phyloP scores from a whole-genome alignment of 2,888 invertebrate species.

The Cheiracanthium punctorium region DNA sequence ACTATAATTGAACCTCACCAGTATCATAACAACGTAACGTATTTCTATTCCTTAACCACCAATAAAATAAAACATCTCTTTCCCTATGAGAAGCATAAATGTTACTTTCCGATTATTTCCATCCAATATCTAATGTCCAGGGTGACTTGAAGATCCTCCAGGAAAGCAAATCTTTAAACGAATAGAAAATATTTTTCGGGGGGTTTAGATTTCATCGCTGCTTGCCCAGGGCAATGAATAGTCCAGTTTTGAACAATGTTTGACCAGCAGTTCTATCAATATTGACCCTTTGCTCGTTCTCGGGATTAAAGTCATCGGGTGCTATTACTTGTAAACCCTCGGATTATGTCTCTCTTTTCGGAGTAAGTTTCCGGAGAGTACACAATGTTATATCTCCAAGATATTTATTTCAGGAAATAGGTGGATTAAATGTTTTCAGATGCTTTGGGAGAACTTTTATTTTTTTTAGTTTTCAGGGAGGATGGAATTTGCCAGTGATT shows the following conservation, averaged over 20 bases:
- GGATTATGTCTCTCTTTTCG: conserved; percentile 47
- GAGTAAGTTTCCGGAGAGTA: background rate
- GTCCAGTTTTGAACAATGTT: conserved; percentile 8
- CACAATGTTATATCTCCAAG: too few relatives aligned
- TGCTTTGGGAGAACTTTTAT: too few relatives aligned
- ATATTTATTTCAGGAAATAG: too few relatives aligned
- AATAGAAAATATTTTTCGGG: conserved; percentile 2
- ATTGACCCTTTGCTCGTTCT: conserved; percentile 46
- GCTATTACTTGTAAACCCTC: conserved; percentile 40
- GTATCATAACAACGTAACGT: too few relatives aligned
- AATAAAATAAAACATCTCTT: too few relatives aligned
- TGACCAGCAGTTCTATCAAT: conserved; percentile 12
- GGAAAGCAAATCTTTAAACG: background rate
- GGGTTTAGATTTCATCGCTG: background rate
- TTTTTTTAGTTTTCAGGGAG: too few relatives aligned
- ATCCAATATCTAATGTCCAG: background rate
- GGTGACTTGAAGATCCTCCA: background rate
- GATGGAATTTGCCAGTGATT: too few relatives aligned
- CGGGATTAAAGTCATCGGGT: conserved; percentile 55
- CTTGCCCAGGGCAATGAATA: background rate
- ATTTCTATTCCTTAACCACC: too few relatives aligned
- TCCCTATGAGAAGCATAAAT: too few relatives aligned
- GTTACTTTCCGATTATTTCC: too few relatives aligned
- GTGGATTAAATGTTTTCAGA: too few relatives aligned
- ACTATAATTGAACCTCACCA: too few relatives aligned